A percentile compares a stretch with the other conserved stretches of the same genome.
phyloP scores from a whole-genome alignment of 2,888 invertebrate species.

The Drosophila nigritarsus region DNA sequence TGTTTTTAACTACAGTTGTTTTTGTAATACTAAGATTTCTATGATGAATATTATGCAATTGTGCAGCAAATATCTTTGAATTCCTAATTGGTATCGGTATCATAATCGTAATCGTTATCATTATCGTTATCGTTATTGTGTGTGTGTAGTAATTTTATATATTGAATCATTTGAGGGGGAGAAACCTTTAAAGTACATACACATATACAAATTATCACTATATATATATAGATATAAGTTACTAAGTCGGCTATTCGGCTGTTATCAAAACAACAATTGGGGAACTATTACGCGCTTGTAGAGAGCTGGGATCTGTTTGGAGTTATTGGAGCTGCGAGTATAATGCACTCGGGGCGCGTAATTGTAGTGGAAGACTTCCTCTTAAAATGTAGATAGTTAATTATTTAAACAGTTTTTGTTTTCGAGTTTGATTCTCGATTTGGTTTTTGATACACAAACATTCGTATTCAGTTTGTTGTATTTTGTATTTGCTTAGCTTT shows the following conservation, averaged over 20 bases:
- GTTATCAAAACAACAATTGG: conserved; percentile 38
- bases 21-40: conserved; percentile 28
- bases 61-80: conserved; percentile 40
- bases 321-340: conserved; percentile 36
- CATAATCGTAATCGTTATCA: conserved; percentile 21
- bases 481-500: conserved; percentile 36
- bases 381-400: conserved; percentile 80
- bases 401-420: conserved; percentile 53
- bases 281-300: conserved; percentile 38
- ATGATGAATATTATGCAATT: conserved; percentile 56
- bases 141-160: conserved; percentile 29
- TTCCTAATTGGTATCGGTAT: conserved; percentile 28
- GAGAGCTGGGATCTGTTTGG: conserved; percentile 22
- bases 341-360: conserved; percentile 67
- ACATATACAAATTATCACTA: conserved; percentile 62
- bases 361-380: conserved; percentile 85
- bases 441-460: conserved; percentile 15
- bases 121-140: conserved; percentile 31
- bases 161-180: conserved; percentile 51
- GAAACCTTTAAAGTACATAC: conserved; percentile 72
- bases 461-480: conserved; percentile 16
- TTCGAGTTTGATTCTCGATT: conserved; percentile 46
- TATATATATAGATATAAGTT: conserved; percentile 37
- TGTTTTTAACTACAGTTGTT: conserved; percentile 20
- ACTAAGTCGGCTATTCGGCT: conserved; percentile 29